Evolutionary conservation across 2,888 invertebrate species (phyloP), one percentile per base, ranked within the genome.

Genomic region (Pyrgus malvae): DNA sequence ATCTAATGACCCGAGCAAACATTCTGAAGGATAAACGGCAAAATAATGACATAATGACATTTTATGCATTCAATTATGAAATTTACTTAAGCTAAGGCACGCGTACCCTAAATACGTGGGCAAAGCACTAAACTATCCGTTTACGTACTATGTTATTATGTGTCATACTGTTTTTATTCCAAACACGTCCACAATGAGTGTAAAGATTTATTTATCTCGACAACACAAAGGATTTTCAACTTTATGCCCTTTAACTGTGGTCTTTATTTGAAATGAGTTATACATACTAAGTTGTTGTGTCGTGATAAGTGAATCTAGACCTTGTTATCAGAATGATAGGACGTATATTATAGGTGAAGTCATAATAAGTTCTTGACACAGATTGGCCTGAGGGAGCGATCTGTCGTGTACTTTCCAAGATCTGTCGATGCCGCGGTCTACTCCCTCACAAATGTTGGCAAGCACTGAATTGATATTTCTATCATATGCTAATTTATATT

Each of bases 101-200:
- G 80, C 70, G 31, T 74, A 76, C 66, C 81, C 83, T 66, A 78
- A 80, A 78, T 83, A 85, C 83, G 84, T 80, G 83, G 53, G 6
- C 66, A 65, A 66, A 72, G 73, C 78, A 72, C 35, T 51, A 44
- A 51, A 42, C 50, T 51, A 51, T 44, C 40, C 50, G 25, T 27
- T 51, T 44, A 44, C 7, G 50, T 44, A 44, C 50, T 42, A 35
- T 42, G 35, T 50, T 42, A 40, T 41, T 42, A 33, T 41, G 38
- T 38, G 42, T 35, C 35, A 50, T 69, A 64, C 65, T 66, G 61
- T 50, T 69, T 69, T 70, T 72, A 78, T 78, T 77, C 80, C 55
- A 63, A 63, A 65, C 75, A 70, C 76, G 76, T 78, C 70, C 25
- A 42, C 53, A 57, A 19, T 48, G 54, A 67, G 65, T 63, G 50